These are phyloP conservation scores for Synchiropus splendidus DNA, from an alignment of 2,113 vertebrate genomes.

Conservation along the genomic window DNA sequence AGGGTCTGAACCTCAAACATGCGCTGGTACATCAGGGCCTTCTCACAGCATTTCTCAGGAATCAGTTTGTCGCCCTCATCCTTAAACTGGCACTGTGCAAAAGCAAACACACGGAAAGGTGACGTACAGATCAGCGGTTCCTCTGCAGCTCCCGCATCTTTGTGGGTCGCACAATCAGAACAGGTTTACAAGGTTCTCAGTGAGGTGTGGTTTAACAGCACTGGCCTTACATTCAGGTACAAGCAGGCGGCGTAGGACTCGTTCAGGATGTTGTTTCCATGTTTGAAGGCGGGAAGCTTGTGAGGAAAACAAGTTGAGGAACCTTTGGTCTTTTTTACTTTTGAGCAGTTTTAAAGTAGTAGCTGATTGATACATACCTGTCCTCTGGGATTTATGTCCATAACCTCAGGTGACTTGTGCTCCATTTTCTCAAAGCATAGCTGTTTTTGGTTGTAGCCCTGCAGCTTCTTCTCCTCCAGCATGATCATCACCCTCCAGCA, in stretches of 20 bases:
- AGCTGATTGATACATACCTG: conserved; percentile 50
- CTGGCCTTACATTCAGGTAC: conserved; percentile 65
- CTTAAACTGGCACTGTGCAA: conserved; percentile 53
- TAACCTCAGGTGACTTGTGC: conserved; percentile 51
- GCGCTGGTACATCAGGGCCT: conserved; percentile 60
- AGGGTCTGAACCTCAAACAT: conserved; percentile 51
- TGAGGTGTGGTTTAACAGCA: neutral
- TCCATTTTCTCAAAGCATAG: conserved; percentile 63
- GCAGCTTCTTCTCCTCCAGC: conserved; percentile 66
- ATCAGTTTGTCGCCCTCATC: conserved; percentile 57
- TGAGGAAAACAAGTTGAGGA: neutral
- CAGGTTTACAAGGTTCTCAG: neutral
- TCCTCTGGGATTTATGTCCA: conserved; percentile 59
- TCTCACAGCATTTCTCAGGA: conserved; percentile 49
- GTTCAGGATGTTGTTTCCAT: conserved; percentile 47
- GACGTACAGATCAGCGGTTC: neutral
- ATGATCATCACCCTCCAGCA: conserved; percentile 66
- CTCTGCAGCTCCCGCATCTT: neutral
- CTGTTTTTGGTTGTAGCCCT: conserved; percentile 50
- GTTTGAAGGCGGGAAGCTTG: conserved; percentile 63
- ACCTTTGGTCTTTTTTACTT: no score
- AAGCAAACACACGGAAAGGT: conserved; percentile 5
- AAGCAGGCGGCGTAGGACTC: conserved; percentile 62
- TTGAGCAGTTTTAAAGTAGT: no score
- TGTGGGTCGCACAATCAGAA: conserved; percentile 1